Percentiles rank a stretch among this genome's conserved stretches.
Evolutionary conservation across 1,140 invertebrate species (phyloP).

Genomic region (Odontomachus brunneus): DNA sequence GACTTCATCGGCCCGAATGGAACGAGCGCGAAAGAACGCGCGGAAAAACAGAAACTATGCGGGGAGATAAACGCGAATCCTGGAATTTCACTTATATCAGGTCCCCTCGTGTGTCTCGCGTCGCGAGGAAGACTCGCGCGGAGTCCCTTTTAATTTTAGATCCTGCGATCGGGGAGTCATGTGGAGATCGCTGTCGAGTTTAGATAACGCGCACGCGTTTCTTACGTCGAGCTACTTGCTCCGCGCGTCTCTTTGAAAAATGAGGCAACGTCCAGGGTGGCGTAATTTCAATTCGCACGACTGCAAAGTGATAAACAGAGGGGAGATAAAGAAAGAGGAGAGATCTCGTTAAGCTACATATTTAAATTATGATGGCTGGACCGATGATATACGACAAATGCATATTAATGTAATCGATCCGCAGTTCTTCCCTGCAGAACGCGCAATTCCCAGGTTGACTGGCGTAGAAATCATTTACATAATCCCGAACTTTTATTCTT

Average conservation of each 20-base stretch:
- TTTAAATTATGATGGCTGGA: conserved; percentile 33
- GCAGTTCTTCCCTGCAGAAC: conserved; percentile 32
- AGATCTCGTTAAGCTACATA: conserved; percentile 46
- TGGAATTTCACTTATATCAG: conserved; percentile 58
- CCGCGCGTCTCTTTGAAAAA: neutral
- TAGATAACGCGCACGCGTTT: neutral
- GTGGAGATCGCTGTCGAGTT: neutral
- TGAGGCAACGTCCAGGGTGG: neutral
- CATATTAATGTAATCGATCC: conserved; percentile 58
- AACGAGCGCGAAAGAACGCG: conserved; percentile 40
- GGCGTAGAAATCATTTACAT: conserved; percentile 53
- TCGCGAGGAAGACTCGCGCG: neutral
- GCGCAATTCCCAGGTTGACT: conserved; percentile 54
- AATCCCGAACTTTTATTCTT: conserved; percentile 57
- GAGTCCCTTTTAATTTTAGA: conserved; percentile 25
- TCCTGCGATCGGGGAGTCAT: neutral
- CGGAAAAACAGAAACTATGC: conserved; percentile 45
- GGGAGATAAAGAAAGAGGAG: neutral
- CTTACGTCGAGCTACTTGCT: neutral
- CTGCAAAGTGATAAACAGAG: conserved; percentile 10
- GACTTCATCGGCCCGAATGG: conserved; percentile 62
- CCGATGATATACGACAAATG: conserved; percentile 55
- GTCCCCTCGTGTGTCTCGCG: neutral
- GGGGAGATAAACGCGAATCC: conserved; percentile 61
- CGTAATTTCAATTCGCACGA: conserved; percentile 29